phyloP scores from a whole-genome alignment of 2,113 vertebrate genomes.

The Tylochromis polylepis region DNA sequence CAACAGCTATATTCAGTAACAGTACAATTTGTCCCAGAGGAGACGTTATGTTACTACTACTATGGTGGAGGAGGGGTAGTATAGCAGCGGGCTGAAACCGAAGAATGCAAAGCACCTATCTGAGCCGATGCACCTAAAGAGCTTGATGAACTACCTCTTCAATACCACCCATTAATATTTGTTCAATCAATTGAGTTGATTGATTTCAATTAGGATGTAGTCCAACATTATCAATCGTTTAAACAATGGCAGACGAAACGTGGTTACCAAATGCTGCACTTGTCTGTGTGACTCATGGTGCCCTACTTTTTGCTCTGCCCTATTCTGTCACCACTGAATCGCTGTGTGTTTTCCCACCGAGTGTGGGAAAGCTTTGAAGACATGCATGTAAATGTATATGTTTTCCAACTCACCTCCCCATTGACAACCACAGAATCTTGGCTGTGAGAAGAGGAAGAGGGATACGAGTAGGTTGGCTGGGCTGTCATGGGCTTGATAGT shows the following conservation, averaged over 20 bases:
- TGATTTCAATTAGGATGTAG: neutral
- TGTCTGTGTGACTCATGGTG: neutral
- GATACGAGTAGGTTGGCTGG: constrained; percentile 80
- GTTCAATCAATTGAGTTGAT: neutral
- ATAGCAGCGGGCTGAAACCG: neutral
- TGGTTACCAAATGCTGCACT: neutral
- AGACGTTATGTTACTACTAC: neutral
- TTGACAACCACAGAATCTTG: constrained; percentile 88
- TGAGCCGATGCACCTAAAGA: neutral
- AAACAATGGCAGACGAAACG: neutral
- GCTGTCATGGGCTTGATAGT: constrained; percentile 87
- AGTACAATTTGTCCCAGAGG: neutral
- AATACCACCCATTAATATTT: neutral
- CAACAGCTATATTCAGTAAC: neutral
- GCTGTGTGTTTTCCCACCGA: no score
- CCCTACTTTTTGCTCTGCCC: neutral
- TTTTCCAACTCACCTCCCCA: constrained; percentile 81
- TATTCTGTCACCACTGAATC: neutral
- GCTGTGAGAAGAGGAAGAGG: constrained; percentile 82
- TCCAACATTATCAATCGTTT: neutral
- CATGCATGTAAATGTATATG: neutral
- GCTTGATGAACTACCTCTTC: neutral
- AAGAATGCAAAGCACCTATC: neutral
- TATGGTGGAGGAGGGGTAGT: neutral
- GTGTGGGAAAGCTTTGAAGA: neutral